Evolutionary conservation across 2,797 vertebrate genomes (phyloP).

Genomic region (Fundulus diaphanus): DNA sequence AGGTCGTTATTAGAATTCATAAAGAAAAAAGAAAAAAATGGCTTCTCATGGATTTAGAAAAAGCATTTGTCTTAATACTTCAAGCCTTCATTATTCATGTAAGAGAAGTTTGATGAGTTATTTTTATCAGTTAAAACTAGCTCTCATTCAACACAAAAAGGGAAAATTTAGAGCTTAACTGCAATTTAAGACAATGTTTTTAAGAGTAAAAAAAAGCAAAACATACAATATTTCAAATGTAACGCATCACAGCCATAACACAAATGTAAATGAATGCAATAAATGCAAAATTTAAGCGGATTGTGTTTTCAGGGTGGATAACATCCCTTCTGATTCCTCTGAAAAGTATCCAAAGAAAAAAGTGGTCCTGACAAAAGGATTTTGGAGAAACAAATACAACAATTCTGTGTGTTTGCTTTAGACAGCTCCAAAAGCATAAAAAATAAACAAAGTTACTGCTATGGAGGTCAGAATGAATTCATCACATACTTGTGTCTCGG

Average conservation of each 20-base stretch:
- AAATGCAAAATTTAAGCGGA: not conserved
- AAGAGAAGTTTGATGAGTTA: slow-evolving; percentile 54
- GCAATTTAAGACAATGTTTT: slow-evolving; percentile 25
- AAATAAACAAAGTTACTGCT: slow-evolving; percentile 85
- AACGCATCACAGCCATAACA: slow-evolving; percentile 3
- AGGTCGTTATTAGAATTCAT: slow-evolving; percentile 39
- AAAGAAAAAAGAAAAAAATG: slow-evolving; percentile 35
- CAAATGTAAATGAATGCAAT: not conserved
- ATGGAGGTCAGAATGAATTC: slow-evolving; percentile 89
- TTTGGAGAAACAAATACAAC: not conserved
- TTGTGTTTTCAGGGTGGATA: not conserved
- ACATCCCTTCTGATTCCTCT: not conserved
- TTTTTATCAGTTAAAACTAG: slow-evolving; percentile 52
- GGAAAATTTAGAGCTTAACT: slow-evolving; percentile 20
- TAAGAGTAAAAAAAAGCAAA: slow-evolving; percentile 13
- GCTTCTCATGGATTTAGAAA: slow-evolving; percentile 56
- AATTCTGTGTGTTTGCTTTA: not conserved
- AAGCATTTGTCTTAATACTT: slow-evolving; percentile 54
- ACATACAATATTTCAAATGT: slow-evolving; percentile 3
- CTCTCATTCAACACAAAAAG: slow-evolving; percentile 21
- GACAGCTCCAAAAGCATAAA: slow-evolving; percentile 60
- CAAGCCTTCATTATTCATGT: slow-evolving; percentile 59
- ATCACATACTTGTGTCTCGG: slow-evolving; percentile 98
- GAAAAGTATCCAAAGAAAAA: not conserved
- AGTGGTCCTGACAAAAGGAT: not conserved